Conservation (phyloP, 2,113 vertebrate species). For the Sitta europaea region DNA sequence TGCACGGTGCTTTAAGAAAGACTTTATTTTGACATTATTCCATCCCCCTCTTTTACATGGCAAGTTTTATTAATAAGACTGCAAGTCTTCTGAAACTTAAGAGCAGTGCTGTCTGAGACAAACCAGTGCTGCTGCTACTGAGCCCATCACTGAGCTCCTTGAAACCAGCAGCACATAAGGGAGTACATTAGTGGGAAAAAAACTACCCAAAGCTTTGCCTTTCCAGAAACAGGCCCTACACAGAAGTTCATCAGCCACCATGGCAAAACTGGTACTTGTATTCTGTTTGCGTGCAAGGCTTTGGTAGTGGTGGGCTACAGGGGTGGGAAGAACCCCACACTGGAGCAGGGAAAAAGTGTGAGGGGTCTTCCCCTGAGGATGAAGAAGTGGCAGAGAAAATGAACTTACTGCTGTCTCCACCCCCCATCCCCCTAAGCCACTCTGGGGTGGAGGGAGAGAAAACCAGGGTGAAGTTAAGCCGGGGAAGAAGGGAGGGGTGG, state of each 20-base stretch:
- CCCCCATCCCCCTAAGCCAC: fast-evolving
- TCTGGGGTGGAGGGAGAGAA: not conserved
- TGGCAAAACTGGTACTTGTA: not conserved
- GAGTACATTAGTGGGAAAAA: not conserved
- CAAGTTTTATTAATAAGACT: conserved; percentile 39
- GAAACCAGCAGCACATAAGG: not conserved
- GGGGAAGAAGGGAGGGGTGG: not conserved
- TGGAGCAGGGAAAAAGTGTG: not conserved
- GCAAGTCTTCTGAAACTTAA: conserved; percentile 9
- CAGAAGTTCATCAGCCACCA: not conserved
- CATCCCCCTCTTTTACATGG: conserved; percentile 30
- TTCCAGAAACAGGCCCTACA: not conserved
- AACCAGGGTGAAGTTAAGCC: not conserved
- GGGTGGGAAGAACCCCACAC: not conserved
- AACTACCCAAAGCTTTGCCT: not conserved
- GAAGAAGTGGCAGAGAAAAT: not conserved
- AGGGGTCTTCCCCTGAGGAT: not conserved
- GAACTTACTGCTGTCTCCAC: not conserved
- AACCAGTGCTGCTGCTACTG: not conserved
- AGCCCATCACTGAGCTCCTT: not conserved
- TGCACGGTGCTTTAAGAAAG: conserved; percentile 3
- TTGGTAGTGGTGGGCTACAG: not conserved
- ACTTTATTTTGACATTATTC: conserved; percentile 61
- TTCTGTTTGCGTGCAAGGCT: not conserved
- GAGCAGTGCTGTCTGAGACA: not conserved